A percentile compares a stretch with the other conserved stretches of the same genome.
Conservation (phyloP, 2,113 vertebrate genomes). For the Otus sunia region DNA sequence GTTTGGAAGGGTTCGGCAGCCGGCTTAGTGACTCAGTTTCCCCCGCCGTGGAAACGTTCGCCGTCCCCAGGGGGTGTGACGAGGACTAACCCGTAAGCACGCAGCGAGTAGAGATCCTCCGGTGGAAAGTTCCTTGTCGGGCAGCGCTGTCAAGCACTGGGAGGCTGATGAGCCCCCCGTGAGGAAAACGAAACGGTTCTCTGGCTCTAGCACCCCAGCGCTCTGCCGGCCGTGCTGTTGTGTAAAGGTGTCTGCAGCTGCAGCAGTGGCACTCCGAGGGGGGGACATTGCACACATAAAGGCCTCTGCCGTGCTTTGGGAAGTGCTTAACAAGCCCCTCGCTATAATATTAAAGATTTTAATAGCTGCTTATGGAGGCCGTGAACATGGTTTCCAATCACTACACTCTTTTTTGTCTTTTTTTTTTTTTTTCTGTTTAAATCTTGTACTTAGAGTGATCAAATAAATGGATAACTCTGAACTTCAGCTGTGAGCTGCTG, state of each 20-base stretch:
- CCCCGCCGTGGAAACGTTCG: background rate
- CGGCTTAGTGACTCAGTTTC: background rate
- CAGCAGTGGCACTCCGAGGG: background rate
- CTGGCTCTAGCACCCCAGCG: background rate
- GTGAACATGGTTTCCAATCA: background rate
- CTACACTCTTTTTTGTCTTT: background rate
- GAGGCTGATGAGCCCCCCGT: background rate
- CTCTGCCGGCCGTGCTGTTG: background rate
- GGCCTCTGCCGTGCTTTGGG: background rate
- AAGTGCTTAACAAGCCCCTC: background rate
- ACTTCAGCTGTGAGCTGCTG: background rate
- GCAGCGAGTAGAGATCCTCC: background rate
- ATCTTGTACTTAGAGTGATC: background rate
- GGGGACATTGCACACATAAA: rapidly evolving
- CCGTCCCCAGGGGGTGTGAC: rapidly evolving
- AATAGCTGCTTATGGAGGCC: background rate
- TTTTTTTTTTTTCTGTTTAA: background rate
- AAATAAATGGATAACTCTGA: background rate
- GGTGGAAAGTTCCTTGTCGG: background rate
- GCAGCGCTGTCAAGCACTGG: background rate
- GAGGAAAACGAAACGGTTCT: background rate
- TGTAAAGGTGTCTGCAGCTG: background rate
- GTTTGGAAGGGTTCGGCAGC: background rate
- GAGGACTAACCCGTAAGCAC: background rate
- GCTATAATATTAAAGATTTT: background rate